Percentiles rank a stretch among this genome's conserved stretches.
Conservation (phyloP, 1,140 invertebrate species). For the Onthophagus taurus region DNA sequence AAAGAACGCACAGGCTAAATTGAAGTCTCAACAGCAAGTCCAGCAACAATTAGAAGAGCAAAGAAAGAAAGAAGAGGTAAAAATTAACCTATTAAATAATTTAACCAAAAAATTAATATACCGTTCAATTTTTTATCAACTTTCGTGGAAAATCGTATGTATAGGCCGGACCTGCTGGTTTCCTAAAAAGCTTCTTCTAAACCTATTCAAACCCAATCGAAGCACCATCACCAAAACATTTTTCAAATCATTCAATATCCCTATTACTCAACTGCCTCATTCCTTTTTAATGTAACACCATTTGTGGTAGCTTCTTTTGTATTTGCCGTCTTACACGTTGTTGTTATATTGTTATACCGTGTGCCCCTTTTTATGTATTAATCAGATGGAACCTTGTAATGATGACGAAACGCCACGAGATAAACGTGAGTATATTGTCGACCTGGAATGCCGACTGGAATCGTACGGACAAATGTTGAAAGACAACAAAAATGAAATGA, state of each 20-base stretch:
- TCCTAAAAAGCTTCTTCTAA: slow-evolving; percentile 87
- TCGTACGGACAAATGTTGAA: slow-evolving; percentile 19
- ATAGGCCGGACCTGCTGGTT: slow-evolving; percentile 73
- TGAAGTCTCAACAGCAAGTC: slow-evolving; percentile 64
- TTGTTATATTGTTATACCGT: too few species aligned
- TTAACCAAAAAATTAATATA: slow-evolving; percentile 5
- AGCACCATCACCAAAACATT: neutral
- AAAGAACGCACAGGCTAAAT: slow-evolving; percentile 77
- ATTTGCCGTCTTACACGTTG: slow-evolving; percentile 3
- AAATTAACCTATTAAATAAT: neutral
- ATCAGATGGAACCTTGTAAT: slow-evolving; percentile 5
- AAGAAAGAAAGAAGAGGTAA: slow-evolving; percentile 53
- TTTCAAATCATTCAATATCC: neutral
- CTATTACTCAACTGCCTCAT: slow-evolving; percentile 1
- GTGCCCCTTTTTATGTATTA: too few species aligned
- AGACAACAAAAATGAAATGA: slow-evolving; percentile 20
- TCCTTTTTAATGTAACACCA: slow-evolving; percentile 9
- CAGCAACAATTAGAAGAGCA: slow-evolving; percentile 54
- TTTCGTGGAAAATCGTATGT: slow-evolving; percentile 17
- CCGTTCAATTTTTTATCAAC: slow-evolving; percentile 15
- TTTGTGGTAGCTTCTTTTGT: neutral
- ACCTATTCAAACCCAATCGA: slow-evolving; percentile 16
- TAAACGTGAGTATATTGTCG: slow-evolving; percentile 20
- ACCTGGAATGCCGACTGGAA: slow-evolving; percentile 20
- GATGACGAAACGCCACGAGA: slow-evolving; percentile 15